Evolutionary conservation across 2,113 vertebrate genomes (phyloP).

Genomic region (Chauna torquata): DNA sequence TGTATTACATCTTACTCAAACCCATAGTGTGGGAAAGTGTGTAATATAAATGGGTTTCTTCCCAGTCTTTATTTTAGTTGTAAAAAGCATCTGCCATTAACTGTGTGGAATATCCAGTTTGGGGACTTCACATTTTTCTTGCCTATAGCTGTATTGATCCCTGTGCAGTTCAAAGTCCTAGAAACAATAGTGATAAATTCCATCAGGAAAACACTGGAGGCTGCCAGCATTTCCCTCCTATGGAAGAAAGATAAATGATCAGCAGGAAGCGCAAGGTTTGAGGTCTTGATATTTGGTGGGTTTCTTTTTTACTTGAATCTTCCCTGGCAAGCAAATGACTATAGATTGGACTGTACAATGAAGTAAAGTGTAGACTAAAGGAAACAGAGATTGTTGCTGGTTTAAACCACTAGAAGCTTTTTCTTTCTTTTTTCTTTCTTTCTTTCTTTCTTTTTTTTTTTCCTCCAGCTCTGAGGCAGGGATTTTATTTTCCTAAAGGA

Average conservation of each 20-base stretch:
- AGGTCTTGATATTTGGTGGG: not conserved
- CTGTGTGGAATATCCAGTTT: not conserved
- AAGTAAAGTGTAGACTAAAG: not conserved
- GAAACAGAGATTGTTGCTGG: not conserved
- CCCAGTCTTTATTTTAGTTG: not conserved
- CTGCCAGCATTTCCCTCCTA: not conserved
- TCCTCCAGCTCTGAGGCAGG: not conserved
- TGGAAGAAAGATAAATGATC: not conserved
- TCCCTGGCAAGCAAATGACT: not conserved
- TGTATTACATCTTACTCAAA: not conserved
- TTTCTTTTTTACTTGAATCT: not conserved
- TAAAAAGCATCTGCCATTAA: not conserved
- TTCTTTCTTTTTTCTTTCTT: not conserved
- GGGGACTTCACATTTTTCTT: not conserved
- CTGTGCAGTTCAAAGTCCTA: not conserved
- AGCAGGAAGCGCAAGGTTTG: not conserved
- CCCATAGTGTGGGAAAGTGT: not conserved
- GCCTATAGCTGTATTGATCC: not conserved
- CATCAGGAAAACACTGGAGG: not conserved
- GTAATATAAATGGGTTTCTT: not conserved
- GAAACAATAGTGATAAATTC: slow-evolving; percentile 13
- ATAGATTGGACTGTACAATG: not conserved
- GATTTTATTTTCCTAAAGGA: not conserved
- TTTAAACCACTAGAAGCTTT: not conserved
- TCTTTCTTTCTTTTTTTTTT: not conserved